Evolutionary conservation across 2,888 invertebrate genomes (phyloP), one percentile per base, ranked within the genome.

Genomic region (Luperina nickerlii): DNA sequence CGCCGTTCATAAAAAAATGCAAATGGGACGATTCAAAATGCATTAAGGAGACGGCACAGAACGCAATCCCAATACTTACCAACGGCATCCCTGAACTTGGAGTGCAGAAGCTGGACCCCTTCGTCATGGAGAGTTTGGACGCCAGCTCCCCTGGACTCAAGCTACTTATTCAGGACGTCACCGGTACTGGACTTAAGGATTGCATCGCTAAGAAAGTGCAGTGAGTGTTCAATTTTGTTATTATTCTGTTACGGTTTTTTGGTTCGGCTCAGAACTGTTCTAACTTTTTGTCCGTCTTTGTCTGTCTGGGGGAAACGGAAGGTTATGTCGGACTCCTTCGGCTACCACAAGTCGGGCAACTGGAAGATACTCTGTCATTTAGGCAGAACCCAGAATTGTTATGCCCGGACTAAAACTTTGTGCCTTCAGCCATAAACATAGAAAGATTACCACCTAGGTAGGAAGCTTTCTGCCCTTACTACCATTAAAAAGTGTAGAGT

Each of bases 1-100:
- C 81, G 60, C 88, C 94, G 6, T 91, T 90, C 65, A 85, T 94
- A 18, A 91, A 83, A 45, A 92, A 91, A 92, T 94, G 94, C 76
- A 86, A 86, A 27, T 77, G 82, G 27, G 86, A 82, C 0, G 94
- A 94, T 74, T 73, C 86, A 0, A 89, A 92, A 85, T 94, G 94
- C 63, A 72, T 90, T 0, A 92, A 90, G 54, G 85, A 84, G 6
- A 78, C 90, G 0, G 32, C 92, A 0, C 89, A 91, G 66, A 82
- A 32, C 0, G 69, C 82, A 5, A 82, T 94, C 1, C 92, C 93
- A 0, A 79, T 87, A 0, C 79, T 93, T 24, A 83, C 90, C 1
- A 85, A 81, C 0, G 94, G 94, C 0, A 79, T 94, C 5, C 91
- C 92, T 0, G 92, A 93, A 1, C 74, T 92, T 1, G 91, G 91